phyloP scores from a whole-genome alignment of 1,140 invertebrate genomes.

The Antheraea mylitta region DNA sequence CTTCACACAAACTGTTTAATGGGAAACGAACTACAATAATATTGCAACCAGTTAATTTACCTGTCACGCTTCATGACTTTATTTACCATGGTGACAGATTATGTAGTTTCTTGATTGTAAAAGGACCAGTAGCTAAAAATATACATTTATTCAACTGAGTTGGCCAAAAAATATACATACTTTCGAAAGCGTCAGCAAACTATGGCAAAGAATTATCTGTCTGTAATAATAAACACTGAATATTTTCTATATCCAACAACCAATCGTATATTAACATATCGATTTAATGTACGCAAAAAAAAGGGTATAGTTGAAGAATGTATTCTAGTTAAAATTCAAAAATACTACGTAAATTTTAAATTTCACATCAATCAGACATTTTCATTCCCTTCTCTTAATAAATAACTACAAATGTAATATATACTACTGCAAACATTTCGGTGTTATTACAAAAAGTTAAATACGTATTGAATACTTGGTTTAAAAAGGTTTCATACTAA shows the following conservation, averaged over 20 bases:
- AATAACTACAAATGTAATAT: too few relatives aligned
- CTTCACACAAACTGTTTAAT: constrained; percentile 45
- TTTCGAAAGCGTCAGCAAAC: neutral
- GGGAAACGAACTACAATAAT: constrained; percentile 22
- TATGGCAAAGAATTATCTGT: neutral
- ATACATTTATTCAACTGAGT: neutral
- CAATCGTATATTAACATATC: too few relatives aligned
- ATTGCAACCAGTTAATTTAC: constrained; percentile 34
- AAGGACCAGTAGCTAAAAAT: neutral
- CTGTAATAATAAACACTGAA: neutral
- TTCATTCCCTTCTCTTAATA: too few relatives aligned
- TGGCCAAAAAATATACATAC: neutral
- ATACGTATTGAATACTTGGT: too few relatives aligned
- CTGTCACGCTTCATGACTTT: constrained; percentile 29
- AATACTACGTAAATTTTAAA: too few relatives aligned
- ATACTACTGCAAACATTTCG: too few relatives aligned
- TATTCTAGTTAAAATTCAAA: too few relatives aligned
- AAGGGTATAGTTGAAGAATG: too few relatives aligned
- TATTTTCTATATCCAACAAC: neutral
- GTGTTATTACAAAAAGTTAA: too few relatives aligned
- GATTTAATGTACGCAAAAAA: too few relatives aligned
- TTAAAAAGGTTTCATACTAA: too few relatives aligned
- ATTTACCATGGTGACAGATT: constrained; percentile 22
- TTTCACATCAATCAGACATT: too few relatives aligned
- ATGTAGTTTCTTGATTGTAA: neutral